Evolutionary conservation across 2,888 invertebrate species (phyloP).

Genomic region (Dioctria rufipes): DNA sequence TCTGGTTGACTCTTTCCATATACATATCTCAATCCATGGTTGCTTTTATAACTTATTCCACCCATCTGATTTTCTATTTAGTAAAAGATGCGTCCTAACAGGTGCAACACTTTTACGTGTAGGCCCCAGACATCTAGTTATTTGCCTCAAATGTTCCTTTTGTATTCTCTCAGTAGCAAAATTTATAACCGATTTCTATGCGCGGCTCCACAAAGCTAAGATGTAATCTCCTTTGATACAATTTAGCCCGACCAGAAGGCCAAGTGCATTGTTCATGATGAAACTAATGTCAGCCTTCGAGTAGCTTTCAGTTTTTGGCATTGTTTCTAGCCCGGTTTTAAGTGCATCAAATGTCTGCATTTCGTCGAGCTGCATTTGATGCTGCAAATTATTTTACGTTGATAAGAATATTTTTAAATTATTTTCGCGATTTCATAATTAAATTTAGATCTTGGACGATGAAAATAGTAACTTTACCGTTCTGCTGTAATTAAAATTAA

Average conservation of each 20-base stretch:
- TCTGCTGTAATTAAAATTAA: too few species aligned
- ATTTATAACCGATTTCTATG: slow-evolving; percentile 51
- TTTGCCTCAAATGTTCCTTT: slow-evolving; percentile 46
- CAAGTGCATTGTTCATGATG: slow-evolving; percentile 52
- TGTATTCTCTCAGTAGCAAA: slow-evolving; percentile 33
- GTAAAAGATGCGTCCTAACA: slow-evolving; percentile 33
- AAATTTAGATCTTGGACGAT: background rate
- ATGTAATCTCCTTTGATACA: background rate
- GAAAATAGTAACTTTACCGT: background rate
- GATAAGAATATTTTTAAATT: background rate
- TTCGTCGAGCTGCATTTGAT: background rate
- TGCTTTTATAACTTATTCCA: background rate
- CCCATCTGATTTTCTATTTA: slow-evolving; percentile 5
- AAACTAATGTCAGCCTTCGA: slow-evolving; percentile 28
- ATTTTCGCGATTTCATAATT: background rate
- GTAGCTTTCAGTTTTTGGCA: slow-evolving; percentile 49
- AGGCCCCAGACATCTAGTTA: slow-evolving; percentile 24
- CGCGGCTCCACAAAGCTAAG: background rate
- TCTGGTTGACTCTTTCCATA: too few species aligned
- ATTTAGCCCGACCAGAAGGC: slow-evolving; percentile 20
- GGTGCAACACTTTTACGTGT: slow-evolving; percentile 37
- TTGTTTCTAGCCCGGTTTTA: background rate
- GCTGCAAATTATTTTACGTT: background rate
- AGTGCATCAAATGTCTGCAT: background rate
- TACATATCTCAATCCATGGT: slow-evolving; percentile 36